A percentile compares a stretch with the other conserved stretches of the same genome.
Conservation (phyloP, 2,797 vertebrate genomes). For the Lagocephalus sceleratus region DNA sequence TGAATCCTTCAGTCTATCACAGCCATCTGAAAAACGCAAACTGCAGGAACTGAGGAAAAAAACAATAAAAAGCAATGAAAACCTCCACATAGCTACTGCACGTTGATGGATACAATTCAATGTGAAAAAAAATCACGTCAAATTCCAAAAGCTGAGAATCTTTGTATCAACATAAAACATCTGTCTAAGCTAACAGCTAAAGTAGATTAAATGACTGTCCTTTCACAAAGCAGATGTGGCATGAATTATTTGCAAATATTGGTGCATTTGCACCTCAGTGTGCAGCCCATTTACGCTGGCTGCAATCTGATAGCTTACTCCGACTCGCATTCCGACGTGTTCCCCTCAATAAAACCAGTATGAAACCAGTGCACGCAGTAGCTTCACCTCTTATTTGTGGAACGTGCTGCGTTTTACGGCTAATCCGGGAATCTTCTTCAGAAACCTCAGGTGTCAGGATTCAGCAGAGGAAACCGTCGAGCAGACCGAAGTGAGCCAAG, state of each 20-base stretch:
- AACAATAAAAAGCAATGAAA: not conserved
- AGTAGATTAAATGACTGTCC: not conserved
- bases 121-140: constrained; percentile 6
- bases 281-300: constrained; percentile 27
- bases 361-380: constrained; percentile 28
- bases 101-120: not conserved
- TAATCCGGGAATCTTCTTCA: constrained; percentile 43
- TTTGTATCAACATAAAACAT: constrained; percentile 3
- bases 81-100: not conserved
- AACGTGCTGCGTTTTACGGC: constrained; percentile 40
- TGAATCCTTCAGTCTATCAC: constrained; percentile 29
- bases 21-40: constrained; percentile 22
- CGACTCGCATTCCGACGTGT: constrained; percentile 14
- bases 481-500: constrained; percentile 51
- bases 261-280: not conserved
- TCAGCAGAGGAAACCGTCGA: constrained; percentile 37
- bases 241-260: constrained; percentile 6
- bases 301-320: constrained; percentile 8
- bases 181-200: not conserved
- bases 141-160: not conserved
- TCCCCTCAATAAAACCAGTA: constrained; percentile 35
- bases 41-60: constrained; percentile 4
- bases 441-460: constrained; percentile 43
- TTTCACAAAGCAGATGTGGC: constrained; percentile 4
- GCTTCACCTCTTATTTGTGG: constrained; percentile 44